Evolutionary conservation across 2,797 vertebrate species (phyloP), one percentile per base, ranked within the genome.

Genomic region (Rhyacichthys aspro): DNA sequence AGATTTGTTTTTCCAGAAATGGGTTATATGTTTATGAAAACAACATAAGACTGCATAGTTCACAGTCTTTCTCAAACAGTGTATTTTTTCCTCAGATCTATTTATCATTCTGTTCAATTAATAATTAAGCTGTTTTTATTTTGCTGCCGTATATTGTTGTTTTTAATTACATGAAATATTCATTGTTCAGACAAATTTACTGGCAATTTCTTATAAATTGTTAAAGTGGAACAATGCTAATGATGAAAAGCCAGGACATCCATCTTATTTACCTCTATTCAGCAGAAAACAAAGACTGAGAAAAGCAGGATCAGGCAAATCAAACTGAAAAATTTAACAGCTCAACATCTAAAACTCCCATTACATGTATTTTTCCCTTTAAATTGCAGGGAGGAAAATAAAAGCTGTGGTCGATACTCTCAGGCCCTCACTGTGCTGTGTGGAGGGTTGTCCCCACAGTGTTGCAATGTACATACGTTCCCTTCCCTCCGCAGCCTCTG

Each of bases 121-220:
- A 94, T 93, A 89, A 93, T 93, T 92, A 92, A 93, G 86, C 88
- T 90, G 92, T 92, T 92, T 92, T 88, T 92, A 91, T 93, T 92
- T 93, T 78, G 84, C 84, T 77, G 88, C 88, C 17, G 72, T 84
- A 93, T 92, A 93, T 91, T 93, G 92, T 94, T 92, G 88, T 93
- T 93, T 88, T 90, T 92, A 92, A 91, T 90, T 86, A 84, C 88
- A 91, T 93, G 72, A 93, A 94, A 91, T 90, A 93, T 93, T 92
- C 70, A 93, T 91, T 72, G 83, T 77, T 84, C 82, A 63, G 86
- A 91, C 88, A 93, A 92, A 90, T 90, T 90, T 90, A 84, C 83
- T 86, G 88, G 82, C 83, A 86, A 90, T 89, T 86, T 87, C 87
- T 89, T 92, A 92, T 93, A 93, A 94, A 93, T 93, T 92, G 89